Conservation (phyloP, 53 echinoderm and acorn worm species). For the Holothuria leucospilota region DNA sequence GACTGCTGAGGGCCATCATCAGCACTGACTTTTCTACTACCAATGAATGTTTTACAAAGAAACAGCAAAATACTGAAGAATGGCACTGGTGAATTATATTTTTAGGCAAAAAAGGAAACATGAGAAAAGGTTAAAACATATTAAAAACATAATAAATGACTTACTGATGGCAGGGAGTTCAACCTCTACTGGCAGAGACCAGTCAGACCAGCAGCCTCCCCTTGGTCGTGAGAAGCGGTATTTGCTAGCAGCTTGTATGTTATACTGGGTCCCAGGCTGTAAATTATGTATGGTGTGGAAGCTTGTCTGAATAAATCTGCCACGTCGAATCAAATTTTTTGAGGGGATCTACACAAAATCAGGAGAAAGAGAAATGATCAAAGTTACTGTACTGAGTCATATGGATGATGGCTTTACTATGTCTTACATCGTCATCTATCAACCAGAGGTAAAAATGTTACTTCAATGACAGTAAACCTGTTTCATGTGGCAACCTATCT, state of each 20-base stretch:
- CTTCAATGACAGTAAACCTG: too few species aligned
- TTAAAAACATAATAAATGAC: not conserved
- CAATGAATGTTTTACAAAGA: too few species aligned
- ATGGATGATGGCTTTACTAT: not conserved
- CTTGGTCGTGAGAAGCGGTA: constrained; percentile 17
- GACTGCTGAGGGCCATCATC: too few species aligned
- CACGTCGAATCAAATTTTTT: constrained; percentile 13
- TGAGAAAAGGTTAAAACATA: too few species aligned
- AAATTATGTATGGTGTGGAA: constrained; percentile 36
- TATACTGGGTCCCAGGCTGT: constrained; percentile 13
- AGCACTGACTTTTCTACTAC: too few species aligned
- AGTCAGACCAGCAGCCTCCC: constrained; percentile 28
- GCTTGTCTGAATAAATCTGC: constrained; percentile 22
- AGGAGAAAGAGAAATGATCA: not conserved
- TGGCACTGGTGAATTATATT: too few species aligned
- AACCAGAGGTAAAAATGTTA: not conserved
- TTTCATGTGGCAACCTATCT: too few species aligned
- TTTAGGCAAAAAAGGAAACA: too few species aligned
- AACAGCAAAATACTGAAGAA: too few species aligned
- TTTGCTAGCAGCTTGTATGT: constrained; percentile 38
- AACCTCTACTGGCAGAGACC: constrained; percentile 7
- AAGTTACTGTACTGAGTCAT: too few species aligned
- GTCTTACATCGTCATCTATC: not conserved
- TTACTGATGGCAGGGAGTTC: constrained; percentile 35
- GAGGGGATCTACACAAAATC: constrained; percentile 18